Percentiles rank a stretch among this genome's conserved stretches.
These are phyloP conservation scores for Plagodis pulveraria DNA, from an alignment of 2,888 invertebrate genomes.

Conservation along the genomic window DNA sequence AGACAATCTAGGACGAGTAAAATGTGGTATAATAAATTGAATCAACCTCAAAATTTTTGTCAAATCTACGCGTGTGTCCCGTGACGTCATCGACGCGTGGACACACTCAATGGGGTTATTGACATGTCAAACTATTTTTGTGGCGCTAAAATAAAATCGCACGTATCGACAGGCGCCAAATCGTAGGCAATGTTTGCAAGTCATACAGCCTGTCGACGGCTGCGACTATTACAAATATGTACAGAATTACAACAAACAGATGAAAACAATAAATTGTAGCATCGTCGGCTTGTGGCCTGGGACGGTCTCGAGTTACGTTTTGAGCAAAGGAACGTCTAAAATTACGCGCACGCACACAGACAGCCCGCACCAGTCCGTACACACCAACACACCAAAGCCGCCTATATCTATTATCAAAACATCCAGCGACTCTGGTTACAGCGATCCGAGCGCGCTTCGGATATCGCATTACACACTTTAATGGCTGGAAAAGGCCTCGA, in stretches of 20 bases:
- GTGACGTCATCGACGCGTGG: conserved; percentile 76
- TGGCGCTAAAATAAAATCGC: conserved; percentile 80
- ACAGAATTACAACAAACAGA: conserved; percentile 68
- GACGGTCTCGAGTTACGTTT: conserved; percentile 82
- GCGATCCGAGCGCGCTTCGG: conserved; percentile 84
- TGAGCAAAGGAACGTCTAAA: conserved; percentile 85
- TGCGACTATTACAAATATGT: conserved; percentile 45
- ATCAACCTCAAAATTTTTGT: conserved; percentile 75
- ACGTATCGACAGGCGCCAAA: conserved; percentile 57
- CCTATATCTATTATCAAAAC: conserved; percentile 85
- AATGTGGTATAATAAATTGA: conserved; percentile 72
- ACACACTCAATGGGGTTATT: conserved; percentile 79
- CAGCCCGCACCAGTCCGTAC: conserved; percentile 56
- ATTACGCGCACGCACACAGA: conserved; percentile 81
- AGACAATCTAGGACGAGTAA: conserved; percentile 63
- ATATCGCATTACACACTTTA: conserved; percentile 84
- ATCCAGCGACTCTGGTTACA: conserved; percentile 83
- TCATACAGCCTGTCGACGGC: conserved; percentile 37
- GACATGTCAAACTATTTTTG: conserved; percentile 82
- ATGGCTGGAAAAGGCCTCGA: conserved; percentile 85
- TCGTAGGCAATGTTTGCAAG: conserved; percentile 42
- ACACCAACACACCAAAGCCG: conserved; percentile 68
- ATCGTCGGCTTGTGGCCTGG: conserved; percentile 82
- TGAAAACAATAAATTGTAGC: conserved; percentile 82
- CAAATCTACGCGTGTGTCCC: conserved; percentile 68